A percentile compares a stretch with the other conserved stretches of the same genome.
These are phyloP conservation scores for Tauraco hartlaubi DNA, from an alignment of 2,797 vertebrate genomes.

Conservation along the genomic window DNA sequence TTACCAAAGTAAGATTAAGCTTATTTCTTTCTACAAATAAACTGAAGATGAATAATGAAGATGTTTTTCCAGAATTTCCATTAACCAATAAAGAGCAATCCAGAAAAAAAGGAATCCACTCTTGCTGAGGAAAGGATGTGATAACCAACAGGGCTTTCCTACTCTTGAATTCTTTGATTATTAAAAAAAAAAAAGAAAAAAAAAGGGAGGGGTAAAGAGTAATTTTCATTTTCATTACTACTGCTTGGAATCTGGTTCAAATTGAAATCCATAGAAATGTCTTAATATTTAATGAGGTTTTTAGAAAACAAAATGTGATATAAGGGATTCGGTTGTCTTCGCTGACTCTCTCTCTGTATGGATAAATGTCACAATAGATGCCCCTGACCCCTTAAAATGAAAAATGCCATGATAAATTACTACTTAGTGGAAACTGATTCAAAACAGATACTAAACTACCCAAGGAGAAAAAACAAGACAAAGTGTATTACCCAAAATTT, in stretches of 20 bases:
- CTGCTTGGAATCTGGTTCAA: conserved; percentile 3
- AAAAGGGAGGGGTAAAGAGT: not conserved
- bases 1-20: not conserved
- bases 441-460: not conserved
- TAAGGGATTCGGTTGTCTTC: conserved; percentile 10
- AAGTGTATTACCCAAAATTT: conserved; percentile 1
- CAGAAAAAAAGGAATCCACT: not conserved
- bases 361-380: not conserved
- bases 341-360: not conserved
- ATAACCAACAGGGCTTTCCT: not conserved
- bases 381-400: not conserved
- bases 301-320: not conserved
- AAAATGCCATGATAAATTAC: conserved; percentile 8
- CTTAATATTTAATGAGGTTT: conserved; percentile 14
- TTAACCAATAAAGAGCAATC: not conserved
- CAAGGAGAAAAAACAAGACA: not conserved
- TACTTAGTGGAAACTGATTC: not conserved
- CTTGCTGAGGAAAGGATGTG: not conserved
- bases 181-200: not conserved
- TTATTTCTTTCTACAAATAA: not conserved
- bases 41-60: not conserved
- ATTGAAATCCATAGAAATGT: not conserved
- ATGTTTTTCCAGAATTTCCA: not conserved
- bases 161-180: not conserved
- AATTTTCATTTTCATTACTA: not conserved